Evolutionary conservation across 2,888 invertebrate species (phyloP).

Genomic region (Pterostichus madidus): DNA sequence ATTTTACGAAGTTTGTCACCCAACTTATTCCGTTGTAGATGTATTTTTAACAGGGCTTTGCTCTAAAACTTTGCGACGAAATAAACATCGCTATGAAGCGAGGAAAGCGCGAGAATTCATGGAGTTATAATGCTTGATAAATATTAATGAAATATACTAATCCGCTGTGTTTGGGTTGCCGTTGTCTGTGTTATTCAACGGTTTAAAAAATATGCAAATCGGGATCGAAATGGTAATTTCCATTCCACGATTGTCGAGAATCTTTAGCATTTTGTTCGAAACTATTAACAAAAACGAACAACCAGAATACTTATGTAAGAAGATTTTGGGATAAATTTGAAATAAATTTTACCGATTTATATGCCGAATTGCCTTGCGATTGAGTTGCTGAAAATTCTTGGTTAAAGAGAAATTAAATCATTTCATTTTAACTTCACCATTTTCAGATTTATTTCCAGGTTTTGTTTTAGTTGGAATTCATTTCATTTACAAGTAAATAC

Average conservation of each 20-base stretch:
- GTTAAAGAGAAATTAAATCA: conserved; percentile 22
- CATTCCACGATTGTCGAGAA: conserved; percentile 64
- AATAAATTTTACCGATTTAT: conserved; percentile 58
- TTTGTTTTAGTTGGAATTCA: background rate
- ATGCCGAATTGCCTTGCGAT: conserved; percentile 41
- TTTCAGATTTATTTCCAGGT: conserved; percentile 16
- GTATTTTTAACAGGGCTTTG: conserved; percentile 64
- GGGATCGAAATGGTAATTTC: conserved; percentile 72
- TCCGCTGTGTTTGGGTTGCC: conserved; percentile 64
- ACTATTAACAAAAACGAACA: conserved; percentile 65
- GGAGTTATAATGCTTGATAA: conserved; percentile 67
- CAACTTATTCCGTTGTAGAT: conserved; percentile 59
- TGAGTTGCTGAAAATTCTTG: conserved; percentile 24
- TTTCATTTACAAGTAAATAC: too few relatives aligned
- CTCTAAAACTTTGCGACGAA: conserved; percentile 60
- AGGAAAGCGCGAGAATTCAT: conserved; percentile 63
- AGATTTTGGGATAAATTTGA: conserved; percentile 53
- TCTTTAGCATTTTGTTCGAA: conserved; percentile 63
- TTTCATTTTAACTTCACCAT: conserved; percentile 21
- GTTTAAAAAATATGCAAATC: conserved; percentile 71
- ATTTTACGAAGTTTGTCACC: conserved; percentile 65
- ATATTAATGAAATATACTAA: conserved; percentile 68
- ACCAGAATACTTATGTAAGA: conserved; percentile 45
- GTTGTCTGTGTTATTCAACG: conserved; percentile 60
- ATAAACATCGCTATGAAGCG: conserved; percentile 46